A percentile compares a stretch with the other conserved stretches of the same genome.
These are phyloP conservation scores for Crioceris asparagi DNA, from an alignment of 2,888 invertebrate species.

Conservation along the genomic window DNA sequence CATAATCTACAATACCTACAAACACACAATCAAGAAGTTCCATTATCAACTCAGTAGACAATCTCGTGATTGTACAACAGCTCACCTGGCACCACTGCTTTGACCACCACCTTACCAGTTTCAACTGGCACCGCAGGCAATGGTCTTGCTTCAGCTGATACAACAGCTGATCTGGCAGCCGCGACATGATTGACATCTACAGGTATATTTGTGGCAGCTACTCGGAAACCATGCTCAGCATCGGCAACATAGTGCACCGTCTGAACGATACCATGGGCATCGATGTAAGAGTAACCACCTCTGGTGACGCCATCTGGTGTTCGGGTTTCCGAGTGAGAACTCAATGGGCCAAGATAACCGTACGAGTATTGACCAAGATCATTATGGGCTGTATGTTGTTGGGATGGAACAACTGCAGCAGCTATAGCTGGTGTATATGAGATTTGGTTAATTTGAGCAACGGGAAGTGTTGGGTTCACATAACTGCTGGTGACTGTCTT, in stretches of 20 bases:
- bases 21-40: too few relatives aligned
- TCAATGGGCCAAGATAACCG: slow-evolving; percentile 53
- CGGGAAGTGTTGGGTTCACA: slow-evolving; percentile 9
- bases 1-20: too few relatives aligned
- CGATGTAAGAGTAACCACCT: slow-evolving; percentile 59
- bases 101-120: slow-evolving; percentile 8
- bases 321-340: slow-evolving; percentile 52
- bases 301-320: slow-evolving; percentile 50
- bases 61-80: slow-evolving; percentile 20
- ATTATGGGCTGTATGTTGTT: slow-evolving; percentile 44
- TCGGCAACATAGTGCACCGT: slow-evolving; percentile 55
- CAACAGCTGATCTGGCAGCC: slow-evolving; percentile 1
- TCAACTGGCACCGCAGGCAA: slow-evolving; percentile 6
- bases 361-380: slow-evolving; percentile 45
- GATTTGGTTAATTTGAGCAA: slow-evolving; percentile 22
- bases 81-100: slow-evolving; percentile 10
- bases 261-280: slow-evolving; percentile 53
- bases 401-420: slow-evolving; percentile 16
- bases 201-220: slow-evolving; percentile 53
- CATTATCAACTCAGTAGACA: slow-evolving; percentile 17
- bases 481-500: slow-evolving; percentile 9
- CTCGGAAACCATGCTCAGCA: slow-evolving; percentile 51
- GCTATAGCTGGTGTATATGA: slow-evolving; percentile 20
- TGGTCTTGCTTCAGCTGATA: slow-evolving; percentile 6
- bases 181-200: slow-evolving; percentile 16